A percentile compares a stretch with the other conserved stretches of the same genome.
These are phyloP conservation scores for Steatocranus sp. DNA, from an alignment of 2,797 vertebrate species.

Conservation along the genomic window DNA sequence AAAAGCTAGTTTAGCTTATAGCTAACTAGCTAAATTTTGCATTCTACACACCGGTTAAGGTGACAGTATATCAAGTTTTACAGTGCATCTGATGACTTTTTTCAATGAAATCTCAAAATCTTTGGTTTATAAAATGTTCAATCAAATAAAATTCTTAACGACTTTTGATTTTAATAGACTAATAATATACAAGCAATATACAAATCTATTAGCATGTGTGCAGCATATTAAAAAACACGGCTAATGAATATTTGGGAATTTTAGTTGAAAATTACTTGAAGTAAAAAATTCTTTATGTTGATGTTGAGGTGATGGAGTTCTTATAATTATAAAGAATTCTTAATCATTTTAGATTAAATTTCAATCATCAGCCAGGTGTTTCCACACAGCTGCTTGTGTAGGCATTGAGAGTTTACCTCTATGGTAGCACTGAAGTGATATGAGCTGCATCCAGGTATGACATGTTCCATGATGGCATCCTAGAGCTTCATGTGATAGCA, in stretches of 20 bases:
- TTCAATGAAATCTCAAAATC: not conserved
- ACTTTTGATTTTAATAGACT: not conserved
- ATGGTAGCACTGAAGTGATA: not conserved
- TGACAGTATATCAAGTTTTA: not conserved
- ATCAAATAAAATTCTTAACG: not conserved
- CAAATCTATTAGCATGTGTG: not conserved
- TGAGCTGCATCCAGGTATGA: not conserved
- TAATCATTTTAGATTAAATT: fast-evolving
- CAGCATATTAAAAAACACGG: not conserved
- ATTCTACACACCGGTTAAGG: fast-evolving
- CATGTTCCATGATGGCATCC: not conserved
- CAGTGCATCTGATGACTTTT: not conserved
- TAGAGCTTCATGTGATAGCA: not conserved
- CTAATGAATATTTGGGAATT: not conserved
- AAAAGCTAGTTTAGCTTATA: not conserved
- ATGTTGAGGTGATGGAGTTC: not conserved
- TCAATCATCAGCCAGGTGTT: not conserved
- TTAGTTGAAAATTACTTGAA: not conserved
- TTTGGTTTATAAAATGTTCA: not conserved
- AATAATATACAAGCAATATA: not conserved
- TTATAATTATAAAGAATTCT: not conserved
- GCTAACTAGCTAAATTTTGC: not conserved
- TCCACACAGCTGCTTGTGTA: not conserved
- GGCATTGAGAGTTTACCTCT: not conserved
- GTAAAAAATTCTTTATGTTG: not conserved